Conservation (phyloP, 2,113 vertebrate species). For the Suncus etruscus region DNA sequence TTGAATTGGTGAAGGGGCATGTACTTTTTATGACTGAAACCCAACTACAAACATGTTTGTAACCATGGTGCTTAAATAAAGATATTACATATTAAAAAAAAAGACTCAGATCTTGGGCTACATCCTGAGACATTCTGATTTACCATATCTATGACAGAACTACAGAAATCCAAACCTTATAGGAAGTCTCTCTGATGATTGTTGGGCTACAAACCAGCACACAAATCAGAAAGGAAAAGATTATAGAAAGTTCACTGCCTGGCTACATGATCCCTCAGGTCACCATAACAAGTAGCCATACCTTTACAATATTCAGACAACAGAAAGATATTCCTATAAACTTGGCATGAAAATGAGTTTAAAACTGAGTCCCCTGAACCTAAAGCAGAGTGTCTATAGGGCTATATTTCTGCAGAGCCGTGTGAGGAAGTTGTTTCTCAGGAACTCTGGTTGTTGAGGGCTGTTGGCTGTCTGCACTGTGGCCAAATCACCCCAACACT, state of each 20-base stretch:
- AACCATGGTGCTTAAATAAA: too few species aligned
- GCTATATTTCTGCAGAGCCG: background rate
- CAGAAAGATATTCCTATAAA: background rate
- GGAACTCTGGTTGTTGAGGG: background rate
- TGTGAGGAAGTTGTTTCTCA: fast-evolving
- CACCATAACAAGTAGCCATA: background rate
- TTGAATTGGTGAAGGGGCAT: too few species aligned
- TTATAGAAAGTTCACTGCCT: background rate
- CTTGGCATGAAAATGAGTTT: background rate
- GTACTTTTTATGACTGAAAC: too few species aligned
- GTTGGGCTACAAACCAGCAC: background rate
- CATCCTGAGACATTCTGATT: slow-evolving; percentile 6
- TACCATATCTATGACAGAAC: background rate
- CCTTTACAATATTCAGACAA: background rate
- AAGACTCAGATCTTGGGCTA: background rate
- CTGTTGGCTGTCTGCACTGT: background rate
- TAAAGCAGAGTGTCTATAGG: background rate
- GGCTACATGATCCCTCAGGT: background rate
- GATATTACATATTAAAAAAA: background rate
- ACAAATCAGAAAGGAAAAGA: background rate
- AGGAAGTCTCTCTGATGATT: background rate
- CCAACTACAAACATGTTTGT: too few species aligned
- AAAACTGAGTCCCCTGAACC: background rate
- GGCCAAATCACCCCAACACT: background rate
- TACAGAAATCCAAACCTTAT: background rate